Evolutionary conservation across 2,113 vertebrate genomes (phyloP).

Genomic region (Xiphophorus maculatus): DNA sequence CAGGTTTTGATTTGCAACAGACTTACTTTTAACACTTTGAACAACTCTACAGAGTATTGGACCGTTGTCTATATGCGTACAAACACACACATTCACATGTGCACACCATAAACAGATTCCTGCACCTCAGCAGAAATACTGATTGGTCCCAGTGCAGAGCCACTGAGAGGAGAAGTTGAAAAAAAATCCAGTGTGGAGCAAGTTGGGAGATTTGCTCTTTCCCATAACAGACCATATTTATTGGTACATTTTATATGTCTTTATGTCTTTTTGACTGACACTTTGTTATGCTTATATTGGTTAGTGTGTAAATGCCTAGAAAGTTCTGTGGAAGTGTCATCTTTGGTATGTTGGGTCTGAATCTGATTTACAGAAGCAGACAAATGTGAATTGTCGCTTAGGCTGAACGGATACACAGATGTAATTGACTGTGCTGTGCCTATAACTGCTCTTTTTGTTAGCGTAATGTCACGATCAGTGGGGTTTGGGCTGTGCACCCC

Average conservation of each 20-base stretch:
- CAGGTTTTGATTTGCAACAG: constrained; percentile 60
- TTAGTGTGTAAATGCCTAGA: background rate
- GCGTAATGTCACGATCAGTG: too few relatives aligned
- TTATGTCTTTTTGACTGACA: constrained; percentile 25
- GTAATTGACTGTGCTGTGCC: background rate
- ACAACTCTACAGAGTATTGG: constrained; percentile 35
- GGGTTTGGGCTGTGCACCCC: too few relatives aligned
- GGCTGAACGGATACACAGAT: constrained; percentile 2
- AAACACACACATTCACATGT: constrained; percentile 31
- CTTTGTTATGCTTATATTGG: constrained; percentile 28
- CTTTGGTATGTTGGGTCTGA: background rate
- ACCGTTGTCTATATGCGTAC: constrained; percentile 39
- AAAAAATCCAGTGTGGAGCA: constrained; percentile 14
- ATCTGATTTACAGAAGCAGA: background rate
- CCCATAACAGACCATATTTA: constrained; percentile 43
- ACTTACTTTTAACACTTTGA: constrained; percentile 62
- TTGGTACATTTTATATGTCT: constrained; percentile 46
- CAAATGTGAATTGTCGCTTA: background rate
- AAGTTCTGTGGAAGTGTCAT: background rate
- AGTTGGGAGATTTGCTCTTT: background rate
- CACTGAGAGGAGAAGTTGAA: constrained; percentile 44
- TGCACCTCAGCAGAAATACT: constrained; percentile 67
- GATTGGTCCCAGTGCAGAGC: constrained; percentile 71
- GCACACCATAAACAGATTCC: constrained; percentile 11
- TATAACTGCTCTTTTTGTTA: too few relatives aligned